Percentiles rank a stretch among this genome's conserved stretches.
Conservation (phyloP, 2,888 invertebrate genomes). For the Scaptomyza caliginosa region DNA sequence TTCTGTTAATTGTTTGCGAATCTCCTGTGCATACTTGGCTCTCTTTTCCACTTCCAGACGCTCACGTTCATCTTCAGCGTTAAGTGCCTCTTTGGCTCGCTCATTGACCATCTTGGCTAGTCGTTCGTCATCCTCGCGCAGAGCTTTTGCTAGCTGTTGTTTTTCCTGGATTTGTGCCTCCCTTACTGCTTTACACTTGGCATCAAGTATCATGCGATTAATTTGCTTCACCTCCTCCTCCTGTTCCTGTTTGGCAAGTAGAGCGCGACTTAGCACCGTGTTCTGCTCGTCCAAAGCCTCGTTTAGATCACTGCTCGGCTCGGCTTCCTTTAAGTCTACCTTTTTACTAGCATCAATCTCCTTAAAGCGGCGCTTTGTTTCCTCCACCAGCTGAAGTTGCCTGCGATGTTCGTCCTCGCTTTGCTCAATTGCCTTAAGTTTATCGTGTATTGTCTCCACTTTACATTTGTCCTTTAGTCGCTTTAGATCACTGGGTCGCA, state of each 20-base stretch:
- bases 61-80: slow-evolving; percentile 78
- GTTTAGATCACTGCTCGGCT: slow-evolving; percentile 24
- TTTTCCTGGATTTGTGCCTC: slow-evolving; percentile 92
- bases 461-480: slow-evolving; percentile 86
- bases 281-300: slow-evolving; percentile 83
- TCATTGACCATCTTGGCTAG: slow-evolving; percentile 82
- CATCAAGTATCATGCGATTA: slow-evolving; percentile 91
- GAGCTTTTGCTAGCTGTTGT: slow-evolving; percentile 75
- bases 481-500: slow-evolving; percentile 86
- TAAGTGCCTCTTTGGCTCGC: slow-evolving; percentile 75
- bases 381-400: slow-evolving; percentile 86
- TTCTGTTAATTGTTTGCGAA: slow-evolving; percentile 81
- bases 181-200: slow-evolving; percentile 93
- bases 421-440: slow-evolving; percentile 83
- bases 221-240: slow-evolving; percentile 88
- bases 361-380: slow-evolving; percentile 85
- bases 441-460: slow-evolving; percentile 85
- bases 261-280: slow-evolving; percentile 86
- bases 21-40: slow-evolving; percentile 81
- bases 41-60: slow-evolving; percentile 69
- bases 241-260: slow-evolving; percentile 83
- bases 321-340: slow-evolving; percentile 60
- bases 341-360: slow-evolving; percentile 82
- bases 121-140: slow-evolving; percentile 81
- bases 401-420: slow-evolving; percentile 84